These are phyloP conservation scores for Pyralis farinalis DNA, from an alignment of 2,888 invertebrate species.

Conservation along the genomic window DNA sequence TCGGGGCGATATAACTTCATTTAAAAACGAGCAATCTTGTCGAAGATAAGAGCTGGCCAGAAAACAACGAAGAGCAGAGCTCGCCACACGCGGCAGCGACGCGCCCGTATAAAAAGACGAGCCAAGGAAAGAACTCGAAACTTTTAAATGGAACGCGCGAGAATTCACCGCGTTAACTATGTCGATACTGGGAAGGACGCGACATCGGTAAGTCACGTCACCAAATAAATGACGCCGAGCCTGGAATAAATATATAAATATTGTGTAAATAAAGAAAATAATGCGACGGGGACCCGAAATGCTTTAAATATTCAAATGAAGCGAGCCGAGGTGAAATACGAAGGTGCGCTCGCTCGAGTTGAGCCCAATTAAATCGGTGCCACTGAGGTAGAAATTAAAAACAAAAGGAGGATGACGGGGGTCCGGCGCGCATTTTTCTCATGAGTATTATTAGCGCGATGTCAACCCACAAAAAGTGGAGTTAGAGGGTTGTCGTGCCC, in stretches of 20 bases:
- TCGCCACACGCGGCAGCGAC: slow-evolving; percentile 69
- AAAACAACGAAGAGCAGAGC: slow-evolving; percentile 76
- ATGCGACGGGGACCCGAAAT: slow-evolving; percentile 71
- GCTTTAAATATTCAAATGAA: slow-evolving; percentile 81
- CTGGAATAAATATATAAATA: slow-evolving; percentile 79
- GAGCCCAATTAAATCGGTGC: slow-evolving; percentile 81
- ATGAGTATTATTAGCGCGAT: slow-evolving; percentile 81
- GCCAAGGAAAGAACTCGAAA: slow-evolving; percentile 64
- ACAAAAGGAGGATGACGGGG: slow-evolving; percentile 77
- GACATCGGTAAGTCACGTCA: slow-evolving; percentile 79
- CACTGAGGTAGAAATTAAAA: slow-evolving; percentile 82
- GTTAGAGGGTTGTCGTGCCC: slow-evolving; percentile 69
- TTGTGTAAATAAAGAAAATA: slow-evolving; percentile 79
- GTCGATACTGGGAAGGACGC: slow-evolving; percentile 79
- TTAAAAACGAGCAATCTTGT: slow-evolving; percentile 80
- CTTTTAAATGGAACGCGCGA: slow-evolving; percentile 77
- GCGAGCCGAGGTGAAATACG: slow-evolving; percentile 79
- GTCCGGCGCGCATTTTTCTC: slow-evolving; percentile 77
- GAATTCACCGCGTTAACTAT: slow-evolving; percentile 77
- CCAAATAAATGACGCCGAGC: slow-evolving; percentile 74
- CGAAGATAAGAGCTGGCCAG: slow-evolving; percentile 74
- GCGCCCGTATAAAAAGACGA: slow-evolving; percentile 59
- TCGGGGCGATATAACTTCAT: slow-evolving; percentile 79
- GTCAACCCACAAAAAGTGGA: slow-evolving; percentile 77
- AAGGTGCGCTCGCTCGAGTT: slow-evolving; percentile 77